phyloP scores from a whole-genome alignment of 1,140 invertebrate genomes.

The Homalodisca vitripennis region DNA sequence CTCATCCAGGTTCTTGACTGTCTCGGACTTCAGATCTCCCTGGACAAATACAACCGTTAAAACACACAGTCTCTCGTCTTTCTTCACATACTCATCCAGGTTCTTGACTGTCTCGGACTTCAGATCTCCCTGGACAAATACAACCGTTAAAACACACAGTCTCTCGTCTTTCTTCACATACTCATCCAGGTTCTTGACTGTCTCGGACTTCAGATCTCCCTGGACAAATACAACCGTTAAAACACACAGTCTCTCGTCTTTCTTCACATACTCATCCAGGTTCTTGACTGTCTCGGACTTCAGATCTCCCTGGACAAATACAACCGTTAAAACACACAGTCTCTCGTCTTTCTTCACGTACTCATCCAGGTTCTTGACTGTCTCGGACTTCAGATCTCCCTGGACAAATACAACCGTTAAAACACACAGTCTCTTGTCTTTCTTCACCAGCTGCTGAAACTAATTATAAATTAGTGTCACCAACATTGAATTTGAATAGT shows the following conservation, averaged over 20 bases:
- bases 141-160: constrained; percentile 86
- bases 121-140: constrained; percentile 81
- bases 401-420: too few relatives aligned
- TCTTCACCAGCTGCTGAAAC: too few relatives aligned
- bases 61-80: constrained; percentile 86
- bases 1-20: constrained; percentile 84
- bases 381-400: constrained; percentile 86
- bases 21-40: constrained; percentile 86
- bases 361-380: constrained; percentile 84
- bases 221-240: too few relatives aligned
- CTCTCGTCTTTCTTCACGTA: constrained; percentile 95
- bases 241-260: constrained; percentile 86
- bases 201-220: constrained; percentile 86
- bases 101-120: constrained; percentile 88
- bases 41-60: too few relatives aligned
- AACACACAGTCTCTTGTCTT: constrained; percentile 86
- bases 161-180: constrained; percentile 95
- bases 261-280: constrained; percentile 91
- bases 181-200: constrained; percentile 84
- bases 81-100: constrained; percentile 91
- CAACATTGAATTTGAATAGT: too few relatives aligned
- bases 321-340: constrained; percentile 86
- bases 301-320: constrained; percentile 81
- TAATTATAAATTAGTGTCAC: too few relatives aligned
- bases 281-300: constrained; percentile 88